Evolutionary conservation across 2,888 invertebrate species (phyloP).

Genomic region (Metalampra italica): DNA sequence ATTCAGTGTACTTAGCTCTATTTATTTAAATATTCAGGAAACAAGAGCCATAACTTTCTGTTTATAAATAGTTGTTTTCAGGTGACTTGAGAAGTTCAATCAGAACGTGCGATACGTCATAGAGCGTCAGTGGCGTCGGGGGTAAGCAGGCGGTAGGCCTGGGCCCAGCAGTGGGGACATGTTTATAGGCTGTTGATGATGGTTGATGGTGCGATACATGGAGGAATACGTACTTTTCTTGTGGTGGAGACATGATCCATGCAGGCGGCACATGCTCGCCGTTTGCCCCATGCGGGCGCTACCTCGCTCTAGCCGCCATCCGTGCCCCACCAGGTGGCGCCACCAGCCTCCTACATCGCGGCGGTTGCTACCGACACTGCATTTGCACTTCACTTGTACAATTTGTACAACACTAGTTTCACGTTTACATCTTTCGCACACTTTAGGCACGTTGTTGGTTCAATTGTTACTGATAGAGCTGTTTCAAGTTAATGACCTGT

Average conservation of each 20-base stretch:
- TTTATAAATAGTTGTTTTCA: too few species aligned
- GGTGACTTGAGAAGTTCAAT: too few species aligned
- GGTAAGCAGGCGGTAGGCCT: too few species aligned
- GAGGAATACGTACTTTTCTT: constrained; percentile 82
- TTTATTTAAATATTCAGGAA: too few species aligned
- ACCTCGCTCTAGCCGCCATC: constrained; percentile 65
- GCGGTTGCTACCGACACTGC: constrained; percentile 31
- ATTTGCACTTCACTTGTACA: constrained; percentile 47
- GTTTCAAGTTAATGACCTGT: constrained; percentile 4
- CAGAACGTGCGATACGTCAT: too few species aligned
- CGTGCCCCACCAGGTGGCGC: constrained; percentile 38
- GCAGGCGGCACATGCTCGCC: constrained; percentile 89
- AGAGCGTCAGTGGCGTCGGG: too few species aligned
- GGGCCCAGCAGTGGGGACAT: too few species aligned
- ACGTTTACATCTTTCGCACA: constrained; percentile 35
- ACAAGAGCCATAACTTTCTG: too few species aligned
- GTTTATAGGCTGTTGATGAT: too few species aligned
- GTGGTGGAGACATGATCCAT: constrained; percentile 85
- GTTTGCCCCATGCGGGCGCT: constrained; percentile 87
- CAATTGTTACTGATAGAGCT: constrained; percentile 17
- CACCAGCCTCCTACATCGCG: constrained; percentile 24
- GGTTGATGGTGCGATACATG: too few species aligned
- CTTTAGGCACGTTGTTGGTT: constrained; percentile 13
- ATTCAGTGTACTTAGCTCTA: too few species aligned
- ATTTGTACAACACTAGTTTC: constrained; percentile 27